Evolutionary conservation across 2,113 vertebrate species (phyloP).

Genomic region (Nanger granti): DNA sequence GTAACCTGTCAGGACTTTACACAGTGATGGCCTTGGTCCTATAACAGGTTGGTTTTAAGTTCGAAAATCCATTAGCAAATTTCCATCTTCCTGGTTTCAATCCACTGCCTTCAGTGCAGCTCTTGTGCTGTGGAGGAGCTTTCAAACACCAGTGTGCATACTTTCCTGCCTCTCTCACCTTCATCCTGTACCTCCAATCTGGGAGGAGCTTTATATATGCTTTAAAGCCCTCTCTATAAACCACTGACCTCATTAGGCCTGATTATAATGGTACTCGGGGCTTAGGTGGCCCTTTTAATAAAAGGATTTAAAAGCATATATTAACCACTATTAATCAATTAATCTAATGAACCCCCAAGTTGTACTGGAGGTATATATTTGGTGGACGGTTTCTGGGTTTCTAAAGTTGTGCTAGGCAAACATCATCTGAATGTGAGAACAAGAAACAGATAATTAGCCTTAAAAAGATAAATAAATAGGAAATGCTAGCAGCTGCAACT

Average conservation of each 20-base stretch:
- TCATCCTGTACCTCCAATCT: not conserved
- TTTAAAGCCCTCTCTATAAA: conserved; percentile 57
- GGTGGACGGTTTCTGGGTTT: conserved; percentile 26
- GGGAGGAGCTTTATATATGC: conserved; percentile 55
- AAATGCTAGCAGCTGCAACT: not conserved
- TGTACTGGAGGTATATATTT: conserved; percentile 49
- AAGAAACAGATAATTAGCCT: conserved; percentile 11
- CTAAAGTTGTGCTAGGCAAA: not conserved
- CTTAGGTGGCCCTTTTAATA: conserved; percentile 51
- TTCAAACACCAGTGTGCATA: not conserved
- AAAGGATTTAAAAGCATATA: conserved; percentile 53
- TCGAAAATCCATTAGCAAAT: not conserved
- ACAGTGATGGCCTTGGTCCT: not conserved
- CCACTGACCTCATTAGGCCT: conserved; percentile 54
- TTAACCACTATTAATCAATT: conserved; percentile 54
- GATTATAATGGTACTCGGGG: conserved; percentile 30
- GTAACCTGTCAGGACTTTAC: not conserved
- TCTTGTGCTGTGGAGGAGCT: not conserved
- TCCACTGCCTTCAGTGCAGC: not conserved
- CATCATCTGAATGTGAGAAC: conserved; percentile 31
- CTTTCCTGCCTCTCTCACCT: conserved; percentile 27
- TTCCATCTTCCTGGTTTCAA: not conserved
- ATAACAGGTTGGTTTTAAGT: not conserved
- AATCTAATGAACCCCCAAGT: conserved; percentile 38
- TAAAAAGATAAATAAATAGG: conserved; percentile 28